Evolutionary conservation across 2,888 invertebrate genomes (phyloP), one percentile per base, ranked within the genome.

Genomic region (Iphiclides podalirius): DNA sequence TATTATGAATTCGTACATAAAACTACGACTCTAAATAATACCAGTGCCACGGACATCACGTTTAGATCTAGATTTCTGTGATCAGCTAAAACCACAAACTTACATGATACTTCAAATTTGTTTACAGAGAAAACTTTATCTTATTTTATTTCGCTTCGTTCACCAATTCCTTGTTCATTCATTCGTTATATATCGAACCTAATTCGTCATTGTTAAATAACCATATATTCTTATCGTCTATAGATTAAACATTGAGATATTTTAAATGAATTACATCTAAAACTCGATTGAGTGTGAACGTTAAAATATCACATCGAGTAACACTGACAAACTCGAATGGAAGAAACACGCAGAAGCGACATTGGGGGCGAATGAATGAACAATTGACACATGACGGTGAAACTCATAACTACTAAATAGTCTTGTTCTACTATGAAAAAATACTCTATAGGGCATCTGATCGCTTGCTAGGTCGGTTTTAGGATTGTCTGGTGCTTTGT

Each of bases 401-500:
- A 17, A 12, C 11, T 35, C 39, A 34, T 34, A 38, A 28, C 7
- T n/a, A n/a, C n/a, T 3, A 20, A 20, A 37, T 14, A 12, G 13
- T 9, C 26, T 17, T 17, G 16, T 37, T 20, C 8, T 42, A 14
- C 20, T 14, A 44, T 58, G 55, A 42, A 55, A 58, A 54, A 55
- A 58, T 55, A 55, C 48, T 55, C 20, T 42, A 42, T 33, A 33
- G 33, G 48, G 8, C 9, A 23, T 35, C 11, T 26, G 26, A 20
- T 28, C 9, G 11, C 11, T 38, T 17, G 11, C 35, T 26, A 15
- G 37, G 37, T 12, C 36, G 23, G 33, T 15, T 31, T 26, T 20
- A 14, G 46, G 41, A 23, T 46, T 47, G 53, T 49, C 48, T 52
- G 15, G 41, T 36, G 53, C 16, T 42, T 56, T 55, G 55, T 55